These are phyloP conservation scores for Pipistrellus kuhlii DNA, from an alignment of 2,797 vertebrate genomes.

Conservation along the genomic window DNA sequence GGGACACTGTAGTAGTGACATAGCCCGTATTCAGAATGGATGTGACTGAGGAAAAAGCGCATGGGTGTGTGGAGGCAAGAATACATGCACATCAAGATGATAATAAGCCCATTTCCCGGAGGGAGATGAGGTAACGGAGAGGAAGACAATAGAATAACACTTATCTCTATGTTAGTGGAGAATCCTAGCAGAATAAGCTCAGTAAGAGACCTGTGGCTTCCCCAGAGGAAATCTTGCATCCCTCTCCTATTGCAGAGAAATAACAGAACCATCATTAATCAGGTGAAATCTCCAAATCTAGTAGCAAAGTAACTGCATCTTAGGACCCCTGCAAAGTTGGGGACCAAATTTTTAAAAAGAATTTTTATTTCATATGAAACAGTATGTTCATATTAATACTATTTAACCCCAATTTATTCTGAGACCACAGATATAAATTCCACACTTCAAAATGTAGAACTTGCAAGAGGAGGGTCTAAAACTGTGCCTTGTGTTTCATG, in stretches of 20 bases:
- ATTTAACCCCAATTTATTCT: too few species aligned
- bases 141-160: constrained; percentile 64
- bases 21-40: constrained; percentile 81
- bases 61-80: constrained; percentile 78
- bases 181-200: constrained; percentile 73
- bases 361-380: too few species aligned
- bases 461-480: too few species aligned
- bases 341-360: too few species aligned
- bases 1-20: constrained; percentile 78
- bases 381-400: too few species aligned
- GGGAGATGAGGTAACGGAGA: constrained; percentile 76
- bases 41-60: constrained; percentile 83
- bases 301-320: neutral
- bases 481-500: too few species aligned
- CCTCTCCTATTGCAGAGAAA: constrained; percentile 31
- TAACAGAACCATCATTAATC: neutral
- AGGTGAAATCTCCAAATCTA: neutral
- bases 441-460: too few species aligned
- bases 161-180: constrained; percentile 47
- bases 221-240: constrained; percentile 51
- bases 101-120: constrained; percentile 79
- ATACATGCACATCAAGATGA: constrained; percentile 63
- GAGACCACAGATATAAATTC: too few species aligned
- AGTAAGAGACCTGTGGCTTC: constrained; percentile 61
- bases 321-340: neutral